Base-by-base conservation (phyloP, 2,888 invertebrate species). In the Stegophylla sp. region DNA sequence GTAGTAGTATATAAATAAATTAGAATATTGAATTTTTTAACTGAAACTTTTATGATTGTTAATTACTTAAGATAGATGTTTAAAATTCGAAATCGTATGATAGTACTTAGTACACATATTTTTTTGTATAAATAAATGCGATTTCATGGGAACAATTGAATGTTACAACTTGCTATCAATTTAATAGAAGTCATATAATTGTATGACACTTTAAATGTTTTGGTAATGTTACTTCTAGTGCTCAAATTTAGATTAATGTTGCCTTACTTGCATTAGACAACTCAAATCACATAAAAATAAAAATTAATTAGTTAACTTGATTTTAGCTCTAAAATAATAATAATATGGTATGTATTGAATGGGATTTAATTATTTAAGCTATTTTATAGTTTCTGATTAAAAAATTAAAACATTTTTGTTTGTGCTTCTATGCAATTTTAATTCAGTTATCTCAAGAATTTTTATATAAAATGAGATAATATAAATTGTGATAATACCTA, bases 221-320 rank as follows among this genome's bases (percentile, higher is more conserved):
- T 34, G 28, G 45, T 73, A 73, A 73, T 48, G 28, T 59, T 45
- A 45, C 9, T 45, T 56, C 23, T 48, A 73, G 61, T 73, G 73
- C 73, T 61, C 73, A 73, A 73, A 28, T 34, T 17, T 28, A 69
- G 20, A 51, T 34, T 66, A 4, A 53, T 28, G 17, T 73, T 69
- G 12, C 7, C 28, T 17, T 26, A 5, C 53, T 7, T 13, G 5
- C 20, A 71, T 26, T 71, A 28, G 1, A 26, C 26, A 12, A 26
- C 26, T 59, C 53, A 43, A 41, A 43, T 43, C 7, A 7, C 26
- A 26, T 56, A 43, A 59, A 34, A 34, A 34, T 34, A 34, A 34
- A 3, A 34, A 34, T 34, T 5, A 34, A 34, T 34, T n/a, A n/a
- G n/a, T n/a, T n/a, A n/a, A n/a, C n/a, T n/a, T n/a, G n/a, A n/a